Percentiles rank a stretch among this genome's conserved stretches.
These are phyloP conservation scores for Spongia lamella DNA, from an alignment of 37 sponge, comb jelly and placozoan species.

Conservation along the genomic window DNA sequence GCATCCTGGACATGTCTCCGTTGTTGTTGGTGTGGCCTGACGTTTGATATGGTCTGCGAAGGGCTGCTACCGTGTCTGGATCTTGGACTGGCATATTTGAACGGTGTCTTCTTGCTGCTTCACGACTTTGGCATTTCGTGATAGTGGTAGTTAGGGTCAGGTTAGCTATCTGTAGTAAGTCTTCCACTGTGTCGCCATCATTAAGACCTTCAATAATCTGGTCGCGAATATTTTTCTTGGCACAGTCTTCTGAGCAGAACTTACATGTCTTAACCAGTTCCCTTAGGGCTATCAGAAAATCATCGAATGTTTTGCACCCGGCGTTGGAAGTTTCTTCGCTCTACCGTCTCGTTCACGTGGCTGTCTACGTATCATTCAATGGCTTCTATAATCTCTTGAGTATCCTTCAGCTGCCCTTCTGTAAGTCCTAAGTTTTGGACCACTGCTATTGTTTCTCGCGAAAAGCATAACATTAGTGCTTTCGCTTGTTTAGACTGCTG, in stretches of 20 bases:
- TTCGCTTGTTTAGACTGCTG: constrained; percentile 9
- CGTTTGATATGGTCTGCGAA: too few relatives aligned
- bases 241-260: constrained; percentile 25
- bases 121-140: constrained; percentile 17
- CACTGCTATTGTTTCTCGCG: constrained; percentile 26
- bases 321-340: too few relatives aligned
- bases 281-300: constrained; percentile 2
- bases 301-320: constrained; percentile 25
- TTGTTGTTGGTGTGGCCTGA: too few relatives aligned
- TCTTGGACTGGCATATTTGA: too few relatives aligned
- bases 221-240: constrained; percentile 15
- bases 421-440: constrained; percentile 31
- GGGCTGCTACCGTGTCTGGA: too few relatives aligned
- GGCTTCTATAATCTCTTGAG: neutral
- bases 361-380: constrained; percentile 17
- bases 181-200: constrained; percentile 20
- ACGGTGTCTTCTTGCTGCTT: constrained; percentile 21
- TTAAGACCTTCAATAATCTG: constrained; percentile 28
- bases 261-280: constrained; percentile 32
- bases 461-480: constrained; percentile 34
- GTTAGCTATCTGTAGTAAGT: constrained; percentile 1
- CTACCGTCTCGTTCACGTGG: too few relatives aligned
- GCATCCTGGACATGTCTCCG: constrained; percentile 49
- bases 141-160: constrained; percentile 20
- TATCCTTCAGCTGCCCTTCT: constrained; percentile 2